These are phyloP conservation scores for Macquaria ambigua DNA, from an alignment of 2,113 vertebrate species.

Conservation along the genomic window DNA sequence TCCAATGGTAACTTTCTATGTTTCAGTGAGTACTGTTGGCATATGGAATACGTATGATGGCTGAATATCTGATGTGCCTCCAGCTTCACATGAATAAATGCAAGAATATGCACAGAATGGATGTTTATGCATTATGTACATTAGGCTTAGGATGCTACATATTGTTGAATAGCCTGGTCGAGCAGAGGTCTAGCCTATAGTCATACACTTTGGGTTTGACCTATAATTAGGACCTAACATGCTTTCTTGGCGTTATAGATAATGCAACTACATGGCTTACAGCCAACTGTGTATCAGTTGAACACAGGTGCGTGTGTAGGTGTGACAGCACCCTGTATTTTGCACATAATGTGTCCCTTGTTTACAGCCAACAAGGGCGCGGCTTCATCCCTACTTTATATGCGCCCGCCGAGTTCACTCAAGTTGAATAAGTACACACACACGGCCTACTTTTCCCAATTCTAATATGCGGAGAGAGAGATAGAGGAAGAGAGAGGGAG, in stretches of 20 bases:
- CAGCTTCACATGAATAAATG: background rate
- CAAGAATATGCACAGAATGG: background rate
- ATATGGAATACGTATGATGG: background rate
- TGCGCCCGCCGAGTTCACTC: conserved; percentile 55
- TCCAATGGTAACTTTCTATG: background rate
- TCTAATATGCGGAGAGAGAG: conserved; percentile 44
- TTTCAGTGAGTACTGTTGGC: background rate
- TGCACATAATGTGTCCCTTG: conserved; percentile 17
- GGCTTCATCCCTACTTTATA: conserved; percentile 56
- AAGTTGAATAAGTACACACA: conserved; percentile 60
- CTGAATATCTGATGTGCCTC: background rate
- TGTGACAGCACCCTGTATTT: background rate
- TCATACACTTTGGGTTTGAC: background rate
- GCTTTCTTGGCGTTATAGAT: background rate
- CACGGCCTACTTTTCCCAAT: conserved; percentile 73
- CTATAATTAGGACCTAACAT: background rate
- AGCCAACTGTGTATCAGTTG: background rate
- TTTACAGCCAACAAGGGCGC: conserved; percentile 57
- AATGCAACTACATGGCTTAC: no score
- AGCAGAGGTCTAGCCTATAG: background rate
- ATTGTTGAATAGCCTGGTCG: background rate
- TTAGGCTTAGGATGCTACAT: background rate
- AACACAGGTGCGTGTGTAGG: background rate
- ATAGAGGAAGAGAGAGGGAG: background rate
- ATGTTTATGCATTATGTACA: background rate